Conservation (phyloP, 2,797 vertebrate genomes). For the Melanotaenia trifasciata region DNA sequence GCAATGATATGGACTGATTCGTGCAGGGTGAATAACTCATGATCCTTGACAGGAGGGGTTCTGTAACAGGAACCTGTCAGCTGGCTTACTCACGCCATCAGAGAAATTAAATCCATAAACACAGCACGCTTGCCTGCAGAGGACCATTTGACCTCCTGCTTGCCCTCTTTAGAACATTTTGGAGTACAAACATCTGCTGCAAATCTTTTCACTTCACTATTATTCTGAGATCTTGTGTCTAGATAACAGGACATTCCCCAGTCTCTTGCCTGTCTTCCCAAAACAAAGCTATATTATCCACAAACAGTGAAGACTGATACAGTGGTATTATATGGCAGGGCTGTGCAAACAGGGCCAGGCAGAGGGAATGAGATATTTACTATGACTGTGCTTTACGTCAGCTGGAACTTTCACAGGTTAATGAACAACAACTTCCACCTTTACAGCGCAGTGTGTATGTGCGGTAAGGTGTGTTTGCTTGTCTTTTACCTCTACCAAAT, state of each 20-base stretch:
- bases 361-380: slow-evolving; percentile 23
- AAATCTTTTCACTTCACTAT: slow-evolving; percentile 56
- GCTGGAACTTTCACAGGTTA: slow-evolving; percentile 28
- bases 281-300: slow-evolving; percentile 65
- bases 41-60: slow-evolving; percentile 26
- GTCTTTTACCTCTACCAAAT: slow-evolving; percentile 30
- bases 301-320: slow-evolving; percentile 48
- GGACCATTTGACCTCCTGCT: slow-evolving; percentile 56
- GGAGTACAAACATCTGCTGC: slow-evolving; percentile 61
- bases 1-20: slow-evolving; percentile 41
- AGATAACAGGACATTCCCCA: slow-evolving; percentile 42
- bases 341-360: slow-evolving; percentile 48
- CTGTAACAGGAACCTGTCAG: slow-evolving; percentile 49
- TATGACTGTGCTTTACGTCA: slow-evolving; percentile 30
- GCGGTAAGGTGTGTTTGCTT: slow-evolving; percentile 48
- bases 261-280: slow-evolving; percentile 56
- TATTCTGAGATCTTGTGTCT: slow-evolving; percentile 54
- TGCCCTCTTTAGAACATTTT: slow-evolving; percentile 38
- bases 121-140: slow-evolving; percentile 50
- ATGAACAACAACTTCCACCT: slow-evolving; percentile 14
- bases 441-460: slow-evolving; percentile 4
- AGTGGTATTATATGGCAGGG: slow-evolving; percentile 46
- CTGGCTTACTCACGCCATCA: slow-evolving; percentile 40
- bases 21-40: slow-evolving; percentile 22
- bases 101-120: slow-evolving; percentile 62